Conservation (phyloP, 2,888 invertebrate species). For the Acronicta alni region DNA sequence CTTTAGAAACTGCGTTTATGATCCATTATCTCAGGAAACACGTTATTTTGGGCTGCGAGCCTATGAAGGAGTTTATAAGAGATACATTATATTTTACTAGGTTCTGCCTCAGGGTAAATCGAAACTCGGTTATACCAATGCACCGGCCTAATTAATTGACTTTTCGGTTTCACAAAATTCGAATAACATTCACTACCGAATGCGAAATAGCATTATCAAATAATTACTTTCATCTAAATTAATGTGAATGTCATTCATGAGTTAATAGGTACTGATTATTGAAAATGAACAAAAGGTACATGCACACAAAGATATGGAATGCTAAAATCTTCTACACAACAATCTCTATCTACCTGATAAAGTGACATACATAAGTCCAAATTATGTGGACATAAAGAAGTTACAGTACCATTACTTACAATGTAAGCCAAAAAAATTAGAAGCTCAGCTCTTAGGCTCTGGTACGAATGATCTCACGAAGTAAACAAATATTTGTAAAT, state of each 20-base stretch:
- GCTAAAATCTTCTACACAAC: too few relatives aligned
- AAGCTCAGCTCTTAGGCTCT: slow-evolving; percentile 53
- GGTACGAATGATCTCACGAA: slow-evolving; percentile 62
- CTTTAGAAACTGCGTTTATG: background rate
- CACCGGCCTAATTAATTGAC: slow-evolving; percentile 4
- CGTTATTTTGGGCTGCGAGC: too few relatives aligned
- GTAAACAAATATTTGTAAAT: slow-evolving; percentile 77
- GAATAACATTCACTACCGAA: slow-evolving; percentile 12
- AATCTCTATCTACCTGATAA: slow-evolving; percentile 3
- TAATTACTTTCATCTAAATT: slow-evolving; percentile 27
- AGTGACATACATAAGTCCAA: slow-evolving; percentile 22
- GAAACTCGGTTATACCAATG: background rate
- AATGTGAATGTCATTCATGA: slow-evolving; percentile 19
- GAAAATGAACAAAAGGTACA: too few relatives aligned
- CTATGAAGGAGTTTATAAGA: too few relatives aligned
- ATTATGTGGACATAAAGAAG: slow-evolving; percentile 36
- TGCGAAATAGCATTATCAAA: slow-evolving; percentile 24
- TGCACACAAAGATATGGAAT: too few relatives aligned
- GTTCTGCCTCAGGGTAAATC: background rate
- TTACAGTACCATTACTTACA: slow-evolving; percentile 44
- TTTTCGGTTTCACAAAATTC: slow-evolving; percentile 13
- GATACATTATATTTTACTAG: too few relatives aligned
- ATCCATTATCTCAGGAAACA: too few relatives aligned
- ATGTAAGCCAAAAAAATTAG: slow-evolving; percentile 58
- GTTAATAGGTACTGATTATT: slow-evolving; percentile 24